These are phyloP conservation scores for Cryptotis parvus DNA, from an alignment of 2,113 vertebrate genomes.

Conservation along the genomic window DNA sequence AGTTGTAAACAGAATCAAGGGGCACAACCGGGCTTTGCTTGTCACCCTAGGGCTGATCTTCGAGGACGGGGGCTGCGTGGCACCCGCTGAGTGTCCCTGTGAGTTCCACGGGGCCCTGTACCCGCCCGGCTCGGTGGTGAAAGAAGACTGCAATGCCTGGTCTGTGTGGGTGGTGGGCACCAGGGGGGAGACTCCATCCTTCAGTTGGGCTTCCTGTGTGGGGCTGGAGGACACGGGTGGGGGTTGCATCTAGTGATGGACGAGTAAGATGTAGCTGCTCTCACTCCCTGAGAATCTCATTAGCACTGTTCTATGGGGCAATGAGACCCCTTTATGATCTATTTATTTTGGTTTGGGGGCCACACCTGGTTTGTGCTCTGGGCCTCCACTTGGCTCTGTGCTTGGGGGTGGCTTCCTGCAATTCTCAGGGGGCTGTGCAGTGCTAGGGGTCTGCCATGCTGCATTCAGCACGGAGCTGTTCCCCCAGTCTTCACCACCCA, in stretches of 20 bases:
- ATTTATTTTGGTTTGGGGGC: no score
- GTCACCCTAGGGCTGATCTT: constrained; percentile 91
- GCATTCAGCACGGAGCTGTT: no score
- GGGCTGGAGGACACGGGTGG: background rate
- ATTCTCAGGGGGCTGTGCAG: no score
- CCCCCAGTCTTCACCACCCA: background rate
- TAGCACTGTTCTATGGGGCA: background rate
- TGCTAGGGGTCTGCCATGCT: no score
- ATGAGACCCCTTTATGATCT: no score
- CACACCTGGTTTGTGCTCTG: no score
- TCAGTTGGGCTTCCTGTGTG: background rate
- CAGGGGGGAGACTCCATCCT: fast-evolving
- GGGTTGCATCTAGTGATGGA: no score
- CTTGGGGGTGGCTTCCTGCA: no score
- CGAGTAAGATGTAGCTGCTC: background rate
- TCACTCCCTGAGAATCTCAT: background rate
- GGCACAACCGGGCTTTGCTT: background rate
- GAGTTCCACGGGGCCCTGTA: constrained; percentile 92
- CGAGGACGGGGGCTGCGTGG: constrained; percentile 92
- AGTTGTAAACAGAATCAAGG: background rate
- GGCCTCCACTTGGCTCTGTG: no score
- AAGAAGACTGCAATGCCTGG: constrained; percentile 97
- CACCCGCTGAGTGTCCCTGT: constrained; percentile 94
- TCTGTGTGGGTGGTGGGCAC: constrained; percentile 75
- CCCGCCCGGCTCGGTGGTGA: constrained; percentile 91